Conservation (phyloP, 2,113 vertebrate genomes). For the Rhinolophus ferrumequinum region DNA sequence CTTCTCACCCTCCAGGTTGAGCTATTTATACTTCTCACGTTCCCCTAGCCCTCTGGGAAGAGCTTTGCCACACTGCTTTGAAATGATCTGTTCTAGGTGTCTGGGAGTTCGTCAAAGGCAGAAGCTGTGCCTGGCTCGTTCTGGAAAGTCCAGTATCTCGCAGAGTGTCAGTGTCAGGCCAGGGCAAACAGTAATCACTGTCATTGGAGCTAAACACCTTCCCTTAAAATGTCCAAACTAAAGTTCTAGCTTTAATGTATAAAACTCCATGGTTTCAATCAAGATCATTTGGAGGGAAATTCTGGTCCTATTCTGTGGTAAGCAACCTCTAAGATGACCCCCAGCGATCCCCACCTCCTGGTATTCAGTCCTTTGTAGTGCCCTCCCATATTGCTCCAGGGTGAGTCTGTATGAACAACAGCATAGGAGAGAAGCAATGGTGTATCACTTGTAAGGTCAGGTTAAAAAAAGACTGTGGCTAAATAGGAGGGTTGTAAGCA, state of each 20-base stretch:
- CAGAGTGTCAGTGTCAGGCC: not conserved
- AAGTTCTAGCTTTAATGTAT: not conserved
- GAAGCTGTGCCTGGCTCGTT: not conserved
- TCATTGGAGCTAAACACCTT: not conserved
- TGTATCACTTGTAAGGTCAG: not conserved
- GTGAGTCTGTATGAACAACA: not conserved
- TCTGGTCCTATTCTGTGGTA: not conserved
- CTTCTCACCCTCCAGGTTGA: not conserved
- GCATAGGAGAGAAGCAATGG: not conserved
- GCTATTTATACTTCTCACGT: not conserved
- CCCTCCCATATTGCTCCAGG: not conserved
- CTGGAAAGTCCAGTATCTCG: not conserved
- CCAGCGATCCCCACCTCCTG: not conserved
- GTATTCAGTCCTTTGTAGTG: not conserved
- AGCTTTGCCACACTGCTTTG: not conserved
- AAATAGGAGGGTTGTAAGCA: not conserved
- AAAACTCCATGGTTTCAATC: not conserved
- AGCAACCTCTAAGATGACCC: not conserved
- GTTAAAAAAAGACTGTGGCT: not conserved
- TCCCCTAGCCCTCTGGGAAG: no score
- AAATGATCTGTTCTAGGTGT: not conserved
- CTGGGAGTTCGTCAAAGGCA: not conserved
- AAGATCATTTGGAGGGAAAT: not conserved
- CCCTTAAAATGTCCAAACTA: not conserved
- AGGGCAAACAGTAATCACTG: not conserved